These are phyloP conservation scores for Urosaurus nigricauda DNA, from an alignment of 2,797 vertebrate species.

Conservation along the genomic window DNA sequence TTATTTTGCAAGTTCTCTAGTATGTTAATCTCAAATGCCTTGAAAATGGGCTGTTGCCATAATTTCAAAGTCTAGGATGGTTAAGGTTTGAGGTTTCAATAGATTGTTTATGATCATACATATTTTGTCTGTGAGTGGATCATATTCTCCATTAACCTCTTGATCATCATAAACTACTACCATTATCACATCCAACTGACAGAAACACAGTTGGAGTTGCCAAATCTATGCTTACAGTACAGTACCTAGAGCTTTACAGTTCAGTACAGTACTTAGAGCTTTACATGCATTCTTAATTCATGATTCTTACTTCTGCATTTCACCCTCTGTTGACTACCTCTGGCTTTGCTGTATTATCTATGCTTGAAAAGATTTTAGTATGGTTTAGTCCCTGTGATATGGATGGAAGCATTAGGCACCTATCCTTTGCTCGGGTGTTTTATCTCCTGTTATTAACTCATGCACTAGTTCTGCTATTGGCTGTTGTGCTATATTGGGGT, in stretches of 20 bases:
- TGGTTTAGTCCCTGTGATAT: neutral
- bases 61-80: conserved; percentile 9
- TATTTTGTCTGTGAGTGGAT: neutral
- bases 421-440: neutral
- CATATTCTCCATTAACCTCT: conserved; percentile 1
- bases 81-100: neutral
- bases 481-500: neutral
- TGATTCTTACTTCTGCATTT: neutral
- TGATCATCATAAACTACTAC: neutral
- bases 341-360: neutral
- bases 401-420: neutral
- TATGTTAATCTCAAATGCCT: conserved; percentile 10
- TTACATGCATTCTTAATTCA: neutral
- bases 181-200: neutral
- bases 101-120: neutral
- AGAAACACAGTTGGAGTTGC: neutral
- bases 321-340: neutral
- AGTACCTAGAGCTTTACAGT: no score
- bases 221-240: no score
- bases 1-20: conserved; percentile 10
- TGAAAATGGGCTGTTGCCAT: neutral
- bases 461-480: neutral
- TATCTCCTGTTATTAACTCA: neutral
- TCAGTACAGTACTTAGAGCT: no score
- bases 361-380: neutral